Conservation (phyloP, 2,888 invertebrate species). For the Eurois occulta region DNA sequence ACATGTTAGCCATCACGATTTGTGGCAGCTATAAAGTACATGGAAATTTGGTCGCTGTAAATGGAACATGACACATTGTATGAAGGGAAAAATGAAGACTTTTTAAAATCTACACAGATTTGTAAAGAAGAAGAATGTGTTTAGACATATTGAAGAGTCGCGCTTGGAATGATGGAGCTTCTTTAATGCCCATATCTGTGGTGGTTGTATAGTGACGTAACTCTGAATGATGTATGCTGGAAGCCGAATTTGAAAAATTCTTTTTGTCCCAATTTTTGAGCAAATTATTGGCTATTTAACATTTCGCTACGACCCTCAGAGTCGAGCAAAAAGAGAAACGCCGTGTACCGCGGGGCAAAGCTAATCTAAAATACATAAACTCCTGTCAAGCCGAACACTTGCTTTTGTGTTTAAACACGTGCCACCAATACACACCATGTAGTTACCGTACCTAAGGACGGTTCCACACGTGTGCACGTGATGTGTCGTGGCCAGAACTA, state of each 20-base stretch:
- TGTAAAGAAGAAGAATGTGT: no score
- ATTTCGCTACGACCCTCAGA: background rate
- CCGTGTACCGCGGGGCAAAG: background rate
- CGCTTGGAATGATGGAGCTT: no score
- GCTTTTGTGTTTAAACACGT: slow-evolving; percentile 38
- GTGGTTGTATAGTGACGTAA: background rate
- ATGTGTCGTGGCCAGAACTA: slow-evolving; percentile 39
- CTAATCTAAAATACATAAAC: background rate
- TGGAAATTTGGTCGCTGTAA: no score
- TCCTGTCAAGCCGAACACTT: background rate
- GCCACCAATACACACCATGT: background rate
- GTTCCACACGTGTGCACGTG: slow-evolving; percentile 35
- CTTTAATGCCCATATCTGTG: background rate
- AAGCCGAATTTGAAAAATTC: background rate
- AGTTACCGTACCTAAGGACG: background rate
- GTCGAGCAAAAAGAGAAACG: background rate
- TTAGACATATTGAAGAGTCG: background rate
- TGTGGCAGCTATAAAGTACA: background rate
- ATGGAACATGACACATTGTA: background rate
- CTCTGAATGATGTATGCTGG: background rate
- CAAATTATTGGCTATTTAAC: background rate
- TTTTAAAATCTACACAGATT: background rate
- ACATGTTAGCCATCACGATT: background rate
- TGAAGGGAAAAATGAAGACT: background rate
- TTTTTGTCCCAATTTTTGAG: background rate